Base-by-base conservation (phyloP, 2,113 vertebrate genomes). In the Rattus norvegicus region DNA sequence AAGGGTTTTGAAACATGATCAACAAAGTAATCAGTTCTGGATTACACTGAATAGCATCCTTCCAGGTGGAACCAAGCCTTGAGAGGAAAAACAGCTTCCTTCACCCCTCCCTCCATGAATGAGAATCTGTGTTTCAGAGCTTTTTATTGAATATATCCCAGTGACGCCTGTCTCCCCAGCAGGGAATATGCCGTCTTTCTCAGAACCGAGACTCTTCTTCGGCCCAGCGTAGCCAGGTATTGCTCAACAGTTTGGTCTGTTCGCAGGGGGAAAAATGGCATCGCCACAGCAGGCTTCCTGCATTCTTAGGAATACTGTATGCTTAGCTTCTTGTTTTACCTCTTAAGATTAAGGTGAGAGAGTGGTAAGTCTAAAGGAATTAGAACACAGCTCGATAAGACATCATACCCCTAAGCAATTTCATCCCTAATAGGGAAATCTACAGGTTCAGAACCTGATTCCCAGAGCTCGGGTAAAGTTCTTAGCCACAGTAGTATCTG, bases 61-160 rank as follows among this genome's bases (percentile, higher is more conserved):
- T 96, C 97, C 96, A 98, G 95, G 96, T 92, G 54, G 61, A 96
- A 98, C 98, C 98, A 98, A 97, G 95, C 87, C 93, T 98, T 98
- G 95, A 97, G 98, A 98, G 96, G 97, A 96, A 98, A 98, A 98
- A 98, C 98, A 98, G 97, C 83, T 98, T 95, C 97, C 91, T 97
- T 91, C 96, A 93, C 94, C 85, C 83, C 65, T 95, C 65, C 95
- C 70, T 95, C 85, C 67, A 65, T 97, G 97, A 98, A 98, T 98
- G 97, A 80, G 97, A 96, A 98, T 93, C 97, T 98, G 97, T 98
- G 96, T 97, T 92, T 98, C 97, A 97, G 97, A 88, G 98, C 84
- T 96, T 98, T 98, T 98, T 98, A 98, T 98, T 98, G 97, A 98
- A 96, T 97, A 91, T 97, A 98, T 98, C 97, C 70, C 80, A 98